phyloP scores from a whole-genome alignment of 2,888 invertebrate genomes.

The Oscheius sp. region DNA sequence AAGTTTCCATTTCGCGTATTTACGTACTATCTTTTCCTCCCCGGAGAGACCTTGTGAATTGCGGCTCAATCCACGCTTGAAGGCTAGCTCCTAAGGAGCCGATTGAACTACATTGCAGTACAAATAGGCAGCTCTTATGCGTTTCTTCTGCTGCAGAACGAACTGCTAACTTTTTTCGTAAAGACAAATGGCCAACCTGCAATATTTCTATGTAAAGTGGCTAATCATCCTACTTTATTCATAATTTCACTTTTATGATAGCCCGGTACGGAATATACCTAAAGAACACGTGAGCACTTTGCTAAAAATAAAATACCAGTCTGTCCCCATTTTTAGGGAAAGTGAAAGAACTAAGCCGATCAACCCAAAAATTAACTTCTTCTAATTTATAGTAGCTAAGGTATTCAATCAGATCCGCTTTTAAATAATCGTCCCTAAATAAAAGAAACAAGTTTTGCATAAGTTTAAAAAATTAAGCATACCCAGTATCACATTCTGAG shows the following conservation, averaged over 20 bases:
- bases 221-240: slow-evolving; percentile 8
- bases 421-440: slow-evolving; percentile 31
- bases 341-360: slow-evolving; percentile 34
- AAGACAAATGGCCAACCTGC: slow-evolving; percentile 41
- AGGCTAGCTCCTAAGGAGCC: slow-evolving; percentile 80
- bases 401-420: slow-evolving; percentile 47
- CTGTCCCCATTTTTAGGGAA: slow-evolving; percentile 53
- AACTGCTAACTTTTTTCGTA: slow-evolving; percentile 7
- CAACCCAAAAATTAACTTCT: slow-evolving; percentile 42
- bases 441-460: background rate
- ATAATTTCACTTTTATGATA: slow-evolving; percentile 43
- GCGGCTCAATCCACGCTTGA: slow-evolving; percentile 83
- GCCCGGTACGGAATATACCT: slow-evolving; percentile 65
- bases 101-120: slow-evolving; percentile 65
- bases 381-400: slow-evolving; percentile 29
- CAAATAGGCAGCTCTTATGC: slow-evolving; percentile 34
- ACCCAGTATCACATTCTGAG: background rate
- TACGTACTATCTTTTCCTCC: slow-evolving; percentile 16
- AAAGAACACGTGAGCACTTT: no score
- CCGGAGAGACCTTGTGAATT: slow-evolving; percentile 80
- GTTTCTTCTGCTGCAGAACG: background rate
- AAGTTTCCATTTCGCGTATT: slow-evolving; percentile 1
- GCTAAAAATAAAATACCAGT: background rate
- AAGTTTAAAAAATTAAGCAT: background rate
- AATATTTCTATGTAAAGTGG: background rate